These are phyloP conservation scores for Dasyornis broadbenti DNA, from an alignment of 2,113 vertebrate genomes.

Conservation along the genomic window DNA sequence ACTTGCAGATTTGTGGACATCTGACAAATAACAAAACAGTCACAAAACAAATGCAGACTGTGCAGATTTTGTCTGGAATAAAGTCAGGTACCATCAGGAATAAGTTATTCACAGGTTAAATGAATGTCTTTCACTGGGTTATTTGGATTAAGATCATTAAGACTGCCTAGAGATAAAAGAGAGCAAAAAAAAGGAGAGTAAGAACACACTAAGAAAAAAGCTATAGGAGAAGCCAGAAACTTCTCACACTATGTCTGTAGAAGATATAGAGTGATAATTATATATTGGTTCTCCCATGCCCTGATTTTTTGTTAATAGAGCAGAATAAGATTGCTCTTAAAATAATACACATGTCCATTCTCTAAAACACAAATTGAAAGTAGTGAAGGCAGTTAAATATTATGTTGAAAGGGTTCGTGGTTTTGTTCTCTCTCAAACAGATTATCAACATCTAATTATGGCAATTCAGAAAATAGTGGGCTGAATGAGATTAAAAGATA, in stretches of 20 bases:
- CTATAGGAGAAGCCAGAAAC: background rate
- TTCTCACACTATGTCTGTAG: background rate
- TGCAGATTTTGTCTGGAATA: background rate
- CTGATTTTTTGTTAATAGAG: background rate
- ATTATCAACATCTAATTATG: background rate
- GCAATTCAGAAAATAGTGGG: background rate
- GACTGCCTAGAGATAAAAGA: background rate
- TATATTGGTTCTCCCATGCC: background rate
- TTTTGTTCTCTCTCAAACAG: background rate
- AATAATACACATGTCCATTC: background rate
- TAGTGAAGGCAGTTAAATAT: background rate
- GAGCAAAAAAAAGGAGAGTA: background rate
- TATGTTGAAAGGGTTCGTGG: background rate
- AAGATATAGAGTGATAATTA: background rate
- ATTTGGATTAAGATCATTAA: background rate
- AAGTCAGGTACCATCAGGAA: background rate
- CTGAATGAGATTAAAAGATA: background rate
- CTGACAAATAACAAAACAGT: background rate
- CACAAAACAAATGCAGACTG: background rate
- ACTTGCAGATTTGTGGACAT: background rate
- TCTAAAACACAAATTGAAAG: background rate
- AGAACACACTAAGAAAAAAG: background rate
- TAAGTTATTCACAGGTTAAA: background rate
- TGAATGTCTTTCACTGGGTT: background rate
- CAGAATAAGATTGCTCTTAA: background rate